A percentile compares a stretch with the other conserved stretches of the same genome.
phyloP scores from a whole-genome alignment of 1,140 invertebrate genomes.

The Scaptomyza montana region DNA sequence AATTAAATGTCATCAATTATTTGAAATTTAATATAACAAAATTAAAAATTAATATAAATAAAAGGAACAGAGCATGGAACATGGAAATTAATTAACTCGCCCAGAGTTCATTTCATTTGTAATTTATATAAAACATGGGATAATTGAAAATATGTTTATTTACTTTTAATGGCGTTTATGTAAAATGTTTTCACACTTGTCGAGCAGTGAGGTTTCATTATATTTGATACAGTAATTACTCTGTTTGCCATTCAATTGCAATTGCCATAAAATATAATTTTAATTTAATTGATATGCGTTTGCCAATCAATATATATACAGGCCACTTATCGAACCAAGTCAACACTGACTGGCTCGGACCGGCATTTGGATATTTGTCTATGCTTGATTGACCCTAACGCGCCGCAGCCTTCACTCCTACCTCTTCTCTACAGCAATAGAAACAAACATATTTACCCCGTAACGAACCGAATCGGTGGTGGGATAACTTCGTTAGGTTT shows the following conservation, averaged over 20 bases:
- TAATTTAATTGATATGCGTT: slow-evolving; percentile 51
- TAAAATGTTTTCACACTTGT: slow-evolving; percentile 10
- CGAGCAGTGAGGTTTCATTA: slow-evolving; percentile 1
- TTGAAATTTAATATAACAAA: too few species aligned
- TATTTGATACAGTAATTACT: slow-evolving; percentile 51
- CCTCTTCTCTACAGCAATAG: neutral
- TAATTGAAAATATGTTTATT: slow-evolving; percentile 2
- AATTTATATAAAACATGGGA: neutral
- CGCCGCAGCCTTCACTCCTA: slow-evolving; percentile 1
- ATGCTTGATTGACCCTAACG: slow-evolving; percentile 57
- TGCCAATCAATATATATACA: slow-evolving; percentile 6
- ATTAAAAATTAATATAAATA: too few species aligned
- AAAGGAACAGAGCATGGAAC: too few species aligned
- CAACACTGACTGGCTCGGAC: neutral
- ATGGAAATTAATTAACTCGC: too few species aligned
- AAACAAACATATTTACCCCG: neutral
- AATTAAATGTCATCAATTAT: too few species aligned
- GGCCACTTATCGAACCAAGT: neutral
- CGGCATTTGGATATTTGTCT: neutral
- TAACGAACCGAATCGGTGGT: neutral
- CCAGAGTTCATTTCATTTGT: too few species aligned
- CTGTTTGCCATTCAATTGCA: slow-evolving; percentile 26
- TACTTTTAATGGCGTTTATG: neutral
- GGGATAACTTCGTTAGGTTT: slow-evolving; percentile 8
- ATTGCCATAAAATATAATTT: slow-evolving; percentile 45